Conservation (phyloP, 2,797 vertebrate genomes). For the Delichon dasypus region DNA sequence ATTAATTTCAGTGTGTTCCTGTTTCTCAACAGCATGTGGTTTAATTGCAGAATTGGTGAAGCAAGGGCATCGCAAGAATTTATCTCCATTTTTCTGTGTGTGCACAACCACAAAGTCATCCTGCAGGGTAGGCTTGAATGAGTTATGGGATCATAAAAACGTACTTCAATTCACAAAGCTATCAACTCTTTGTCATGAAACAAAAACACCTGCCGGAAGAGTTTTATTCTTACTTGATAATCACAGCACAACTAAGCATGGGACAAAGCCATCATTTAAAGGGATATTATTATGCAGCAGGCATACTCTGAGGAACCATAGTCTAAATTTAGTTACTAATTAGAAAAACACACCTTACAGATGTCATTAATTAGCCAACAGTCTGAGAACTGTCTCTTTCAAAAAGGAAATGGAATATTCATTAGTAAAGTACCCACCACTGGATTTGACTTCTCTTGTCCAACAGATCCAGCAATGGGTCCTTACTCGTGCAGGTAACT, state of each 20-base stretch:
- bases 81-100: background rate
- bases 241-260: constrained; percentile 26
- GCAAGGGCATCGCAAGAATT: background rate
- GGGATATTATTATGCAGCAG: constrained; percentile 40
- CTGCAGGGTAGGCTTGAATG: background rate
- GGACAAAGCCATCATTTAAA: constrained; percentile 55
- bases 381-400: background rate
- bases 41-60: constrained; percentile 18
- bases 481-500: background rate
- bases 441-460: background rate
- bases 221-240: constrained; percentile 63
- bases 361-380: constrained; percentile 42
- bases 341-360: constrained; percentile 33
- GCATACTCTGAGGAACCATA: background rate
- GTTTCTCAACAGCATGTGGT: background rate
- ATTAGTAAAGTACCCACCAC: background rate
- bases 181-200: constrained; percentile 55
- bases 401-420: background rate
- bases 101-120: background rate
- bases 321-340: constrained; percentile 57
- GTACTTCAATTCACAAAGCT: constrained; percentile 36
- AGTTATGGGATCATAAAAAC: constrained; percentile 57
- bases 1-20: background rate
- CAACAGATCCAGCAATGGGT: background rate
- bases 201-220: constrained; percentile 61